Evolutionary conservation across 2,113 vertebrate genomes (phyloP), one percentile per base, ranked within the genome.

Genomic region (Tautogolabrus adspersus): DNA sequence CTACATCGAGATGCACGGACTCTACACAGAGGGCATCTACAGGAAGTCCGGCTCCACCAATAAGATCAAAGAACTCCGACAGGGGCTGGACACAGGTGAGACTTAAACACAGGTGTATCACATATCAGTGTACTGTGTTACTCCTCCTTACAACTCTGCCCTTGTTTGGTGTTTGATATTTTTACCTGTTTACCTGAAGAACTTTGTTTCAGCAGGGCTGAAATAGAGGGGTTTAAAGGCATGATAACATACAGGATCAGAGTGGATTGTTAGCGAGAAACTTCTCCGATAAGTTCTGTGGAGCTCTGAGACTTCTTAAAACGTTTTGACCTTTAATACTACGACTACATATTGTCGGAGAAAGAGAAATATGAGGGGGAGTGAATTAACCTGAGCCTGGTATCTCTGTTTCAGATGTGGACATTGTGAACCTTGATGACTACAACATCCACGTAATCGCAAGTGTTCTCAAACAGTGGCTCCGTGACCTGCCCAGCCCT

Each of bases 371-470:
- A 13, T 21, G 26, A 37, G 16, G n/a, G 3, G 3, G 18, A 73
- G 5, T 19, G 2, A 2, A 55, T 23, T 37, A 1, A 0, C 21
- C 30, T 71, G 8, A 84, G 19, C 3, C 10, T 23, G 0, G 40
- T 82, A 0, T 66, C 34, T 22, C 38, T n/a, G 67, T n/a, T 75
- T 68, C 88, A 99, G 98, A 99, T 92, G 95, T 97, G 5, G 94
- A 92, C 73, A 95, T 80, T 0, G 95, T 97, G 64, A 99, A 95
- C 89, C 94, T 99, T 56, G 97, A 99, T 0, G 97, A 99, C 86
- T 99, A 99, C 93, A 98, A 97, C 89, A 98, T 99, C 90, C 97
- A 99, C 0, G 98, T 99, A 88, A 99, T 98, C 0, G 98, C 96
- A 92, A 98, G 98, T 1, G 97, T 99, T 34, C 97, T 99, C 92